Evolutionary conservation across 2,888 invertebrate species (phyloP), one percentile per base, ranked within the genome.

Genomic region (Mesoligia furuncula): DNA sequence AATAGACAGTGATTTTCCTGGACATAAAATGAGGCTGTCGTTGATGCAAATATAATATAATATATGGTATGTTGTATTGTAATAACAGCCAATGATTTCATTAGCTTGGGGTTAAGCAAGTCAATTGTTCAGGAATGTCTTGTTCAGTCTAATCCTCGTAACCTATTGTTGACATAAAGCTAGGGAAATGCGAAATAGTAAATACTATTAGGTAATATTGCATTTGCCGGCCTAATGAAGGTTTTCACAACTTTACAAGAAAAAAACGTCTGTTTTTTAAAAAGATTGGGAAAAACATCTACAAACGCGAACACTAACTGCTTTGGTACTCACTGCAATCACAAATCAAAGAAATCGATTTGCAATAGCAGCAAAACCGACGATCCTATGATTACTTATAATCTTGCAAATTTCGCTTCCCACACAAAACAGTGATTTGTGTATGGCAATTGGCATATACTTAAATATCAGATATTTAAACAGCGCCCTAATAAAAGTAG

Each of bases 351-450:
- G 75, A 75, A 54, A 54, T 27, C 24, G 24, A 64, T 48, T 78
- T 62, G 45, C 39, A 64, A 39, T 39, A 64, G 13, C 11, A 77
- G 31, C 54, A 74, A 74, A 48, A 73, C 27, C 8, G 51, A 17
- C 6, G 51, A 75, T 51, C 64, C 7, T 39, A 13, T 48, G 36
- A 59, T 61, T 45, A 45, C 45, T 45, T 36, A 77, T 42, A 20
- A 78, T 64, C 39, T 81, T 45, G n/a, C 54, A 39, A 39, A 48
- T 45, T 77, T 64, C 27, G 8, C n/a, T 83, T 65, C n/a, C 57
- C 42, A 45, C 51, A 7, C 36, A 24, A 31, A 83, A 64, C 31
- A 17, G 27, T 31, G 27, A 74, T 61, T 74, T 51, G 39, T 31
- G n/a, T n/a, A 45, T 36, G 3, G 6, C n/a, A 57, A 42, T 75